Conservation (phyloP, 2,797 vertebrate genomes). For the Catharus ustulatus region DNA sequence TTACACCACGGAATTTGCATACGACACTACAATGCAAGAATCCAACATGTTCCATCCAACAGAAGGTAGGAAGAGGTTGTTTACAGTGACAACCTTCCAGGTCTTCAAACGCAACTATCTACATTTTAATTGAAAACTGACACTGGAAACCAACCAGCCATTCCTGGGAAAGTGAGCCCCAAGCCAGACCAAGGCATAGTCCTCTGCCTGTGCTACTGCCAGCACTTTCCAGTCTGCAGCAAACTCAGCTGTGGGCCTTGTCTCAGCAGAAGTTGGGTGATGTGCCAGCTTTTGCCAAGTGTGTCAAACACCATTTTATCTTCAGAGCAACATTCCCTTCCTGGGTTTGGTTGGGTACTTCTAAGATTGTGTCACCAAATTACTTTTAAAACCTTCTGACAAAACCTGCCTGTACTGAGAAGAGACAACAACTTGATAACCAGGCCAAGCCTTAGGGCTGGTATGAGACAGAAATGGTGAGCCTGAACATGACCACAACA, state of each 20-base stretch:
- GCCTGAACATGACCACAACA: rapidly evolving
- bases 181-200: rapidly evolving
- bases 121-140: not conserved
- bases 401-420: rapidly evolving
- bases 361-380: not conserved
- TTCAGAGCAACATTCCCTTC: not conserved
- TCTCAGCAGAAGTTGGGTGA: not conserved
- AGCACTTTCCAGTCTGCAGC: not conserved
- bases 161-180: not conserved
- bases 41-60: not conserved
- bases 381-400: not conserved
- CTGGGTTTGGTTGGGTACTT: not conserved
- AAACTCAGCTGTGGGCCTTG: not conserved
- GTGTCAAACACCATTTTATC: not conserved
- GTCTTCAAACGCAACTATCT: not conserved
- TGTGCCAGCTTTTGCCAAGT: not conserved
- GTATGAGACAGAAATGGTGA: not conserved
- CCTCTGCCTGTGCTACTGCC: not conserved
- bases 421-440: not conserved
- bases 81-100: not conserved
- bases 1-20: not conserved
- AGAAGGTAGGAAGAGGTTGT: not conserved
- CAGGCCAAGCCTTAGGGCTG: not conserved
- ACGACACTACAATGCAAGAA: not conserved
- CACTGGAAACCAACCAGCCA: not conserved